Conservation (phyloP, 2,888 invertebrate species). For the Apeira syringaria region DNA sequence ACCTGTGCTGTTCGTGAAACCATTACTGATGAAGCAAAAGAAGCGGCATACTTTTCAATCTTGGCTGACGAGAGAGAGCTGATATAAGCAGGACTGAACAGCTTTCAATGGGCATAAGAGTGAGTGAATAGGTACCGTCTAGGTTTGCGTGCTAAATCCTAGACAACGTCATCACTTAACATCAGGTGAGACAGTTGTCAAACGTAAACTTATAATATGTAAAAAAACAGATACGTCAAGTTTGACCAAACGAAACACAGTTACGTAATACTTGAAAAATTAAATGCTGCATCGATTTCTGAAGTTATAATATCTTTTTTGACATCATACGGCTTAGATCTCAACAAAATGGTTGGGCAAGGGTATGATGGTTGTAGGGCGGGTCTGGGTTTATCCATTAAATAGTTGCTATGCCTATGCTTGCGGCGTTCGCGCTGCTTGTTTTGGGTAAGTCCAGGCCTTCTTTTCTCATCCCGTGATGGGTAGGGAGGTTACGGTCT, state of each 20-base stretch:
- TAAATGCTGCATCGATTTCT: slow-evolving; percentile 4
- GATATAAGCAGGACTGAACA: not conserved
- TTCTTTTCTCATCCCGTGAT: too few relatives aligned
- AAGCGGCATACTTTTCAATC: not conserved
- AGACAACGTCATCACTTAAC: too few relatives aligned
- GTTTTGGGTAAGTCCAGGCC: too few relatives aligned
- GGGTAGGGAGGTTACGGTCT: too few relatives aligned
- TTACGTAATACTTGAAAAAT: slow-evolving; percentile 1
- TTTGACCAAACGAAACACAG: slow-evolving; percentile 1
- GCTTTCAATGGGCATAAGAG: slow-evolving; percentile 1
- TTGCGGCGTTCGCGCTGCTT: too few relatives aligned
- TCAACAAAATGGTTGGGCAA: slow-evolving; percentile 4
- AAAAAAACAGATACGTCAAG: too few relatives aligned
- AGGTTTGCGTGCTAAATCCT: too few relatives aligned
- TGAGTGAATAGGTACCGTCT: too few relatives aligned
- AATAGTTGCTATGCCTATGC: too few relatives aligned
- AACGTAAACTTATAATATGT: too few relatives aligned
- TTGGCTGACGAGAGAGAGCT: not conserved
- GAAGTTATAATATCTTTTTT: slow-evolving; percentile 4
- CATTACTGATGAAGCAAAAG: not conserved
- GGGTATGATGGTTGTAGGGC: not conserved
- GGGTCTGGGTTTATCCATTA: too few relatives aligned
- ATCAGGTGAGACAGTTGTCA: too few relatives aligned
- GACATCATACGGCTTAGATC: slow-evolving; percentile 2
- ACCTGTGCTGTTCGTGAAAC: not conserved